Base-by-base conservation (phyloP, 2,888 invertebrate species). In the Clostera curtula region DNA sequence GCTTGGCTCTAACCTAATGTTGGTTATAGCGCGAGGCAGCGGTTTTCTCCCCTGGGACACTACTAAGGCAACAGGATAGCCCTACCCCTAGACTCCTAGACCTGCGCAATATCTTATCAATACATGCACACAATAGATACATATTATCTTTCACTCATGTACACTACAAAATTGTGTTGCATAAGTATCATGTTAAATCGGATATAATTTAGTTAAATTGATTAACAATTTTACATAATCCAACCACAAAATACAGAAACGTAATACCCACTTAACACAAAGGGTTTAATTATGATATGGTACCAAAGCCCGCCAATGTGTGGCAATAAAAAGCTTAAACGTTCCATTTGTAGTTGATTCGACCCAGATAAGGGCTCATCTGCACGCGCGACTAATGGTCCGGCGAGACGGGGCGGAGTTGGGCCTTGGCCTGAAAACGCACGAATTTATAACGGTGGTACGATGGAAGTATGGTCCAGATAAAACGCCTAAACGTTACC, bases 361-460 rank as follows among this genome's bases (percentile, higher is more conserved):
- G 65, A 64, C 68, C 67, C 52, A 63, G 49, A 54, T 69, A 45
- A 53, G 53, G 57, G 52, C 40, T 34, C 49, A 50, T 50, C 50
- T 34, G 39, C 44, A 40, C 43, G 39, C 31, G 34, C 29, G 43
- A 36, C 39, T 56, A 54, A 59, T 55, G 51, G 49, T 43, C 31
- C 34, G 50, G 33, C 56, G 49, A 64, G 69, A 65, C 71, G 19
- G 59, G 68, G 64, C 56, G 67, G 61, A 49, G 58, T 34, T 45
- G 23, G 39, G 31, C 65, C 65, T 67, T 71, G 69, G 59, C 66
- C 62, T 48, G 38, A 47, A 56, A 58, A 34, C 31, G 18, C 34
- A 32, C 31, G 30, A 27, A 13, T 47, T 43, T 40, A 45, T 21
- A 15, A 21, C 25, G 24, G 36, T 36, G 36, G 31, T 29, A 31